Percentiles rank a stretch among this genome's conserved stretches.
Evolutionary conservation across 2,113 vertebrate species (phyloP).

Genomic region (Trematocara stigmaticum): DNA sequence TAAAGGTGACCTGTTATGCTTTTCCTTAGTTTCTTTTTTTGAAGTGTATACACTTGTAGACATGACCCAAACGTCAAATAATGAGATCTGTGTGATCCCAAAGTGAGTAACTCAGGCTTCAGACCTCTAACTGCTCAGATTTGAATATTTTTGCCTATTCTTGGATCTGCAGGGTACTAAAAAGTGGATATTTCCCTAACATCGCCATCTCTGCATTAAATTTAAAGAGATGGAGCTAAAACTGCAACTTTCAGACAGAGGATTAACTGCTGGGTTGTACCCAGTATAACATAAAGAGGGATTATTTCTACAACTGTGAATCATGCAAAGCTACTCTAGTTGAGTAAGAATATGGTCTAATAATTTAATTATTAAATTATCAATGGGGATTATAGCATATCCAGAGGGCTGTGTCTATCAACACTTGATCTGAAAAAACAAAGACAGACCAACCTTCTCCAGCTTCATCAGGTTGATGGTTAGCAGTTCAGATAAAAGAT

Average conservation of each 20-base stretch:
- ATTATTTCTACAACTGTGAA: background rate
- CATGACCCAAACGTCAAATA: accelerated
- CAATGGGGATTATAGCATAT: background rate
- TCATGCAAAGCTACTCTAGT: background rate
- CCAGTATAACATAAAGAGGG: background rate
- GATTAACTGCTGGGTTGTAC: background rate
- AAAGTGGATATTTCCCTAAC: background rate
- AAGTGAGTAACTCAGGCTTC: background rate
- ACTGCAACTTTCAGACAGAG: background rate
- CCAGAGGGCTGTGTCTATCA: background rate
- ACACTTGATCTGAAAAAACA: background rate
- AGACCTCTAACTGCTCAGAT: background rate
- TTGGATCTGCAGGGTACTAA: background rate
- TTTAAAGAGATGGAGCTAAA: background rate
- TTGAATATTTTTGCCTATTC: background rate
- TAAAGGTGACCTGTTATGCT: background rate
- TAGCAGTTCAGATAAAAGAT: slow-evolving; percentile 82
- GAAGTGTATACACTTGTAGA: accelerated
- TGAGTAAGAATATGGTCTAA: background rate
- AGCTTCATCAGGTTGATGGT: slow-evolving; percentile 84
- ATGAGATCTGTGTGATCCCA: background rate
- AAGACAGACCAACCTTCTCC: slow-evolving; percentile 80
- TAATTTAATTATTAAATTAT: background rate
- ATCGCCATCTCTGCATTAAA: accelerated
- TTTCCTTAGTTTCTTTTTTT: background rate